Evolutionary conservation across 2,113 vertebrate genomes (phyloP), one percentile per base, ranked within the genome.

Genomic region (Perccottus glenii): DNA sequence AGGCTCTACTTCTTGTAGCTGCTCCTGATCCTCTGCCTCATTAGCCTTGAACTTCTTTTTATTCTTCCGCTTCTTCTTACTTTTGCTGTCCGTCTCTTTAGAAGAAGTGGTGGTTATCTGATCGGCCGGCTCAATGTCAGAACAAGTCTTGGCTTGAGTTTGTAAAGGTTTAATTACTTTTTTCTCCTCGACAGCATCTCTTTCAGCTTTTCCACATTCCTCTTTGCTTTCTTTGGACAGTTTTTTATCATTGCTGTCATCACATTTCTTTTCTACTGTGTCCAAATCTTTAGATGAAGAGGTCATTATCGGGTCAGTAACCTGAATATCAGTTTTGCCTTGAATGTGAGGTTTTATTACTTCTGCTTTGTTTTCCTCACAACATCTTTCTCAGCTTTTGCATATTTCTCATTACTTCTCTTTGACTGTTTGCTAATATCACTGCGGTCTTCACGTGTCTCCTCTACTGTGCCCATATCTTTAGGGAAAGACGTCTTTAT

Each of bases 11-110:
- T 27, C 14, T 15, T 32, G 52, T 15, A n/a, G 52, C 33, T 55
- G 32, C 33, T 38, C 33, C 15, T 4, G n/a, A 12, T 12, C 45
- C n/a, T 89, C 85, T 58, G 32, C 47, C 11, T 80, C 83, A 77
- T 83, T 73, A 9, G 36, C 47, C 36, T 85, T 91, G 32, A 50
- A 71, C 35, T 90, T 92, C 79, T 82, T 90, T 67, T 89, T 91
- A 51, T 12, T 89, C 69, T 79, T 91, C 49, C 51, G 90, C 60
- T 89, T 93, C 73, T 88, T 91, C 73, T 90, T 91, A 77, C 48
- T 71, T 65, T 88, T 93, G 55, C 73, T 80, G 53, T 91, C 75
- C 1, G 60, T 16, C 15, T 86, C 79, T 44, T 69, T 76, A 9
- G 42, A 38, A 14, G 12, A 0, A 55, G 64, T 38, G 0, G 48